Conservation (phyloP, 1,140 invertebrate genomes). For the Gryon sp. region DNA sequence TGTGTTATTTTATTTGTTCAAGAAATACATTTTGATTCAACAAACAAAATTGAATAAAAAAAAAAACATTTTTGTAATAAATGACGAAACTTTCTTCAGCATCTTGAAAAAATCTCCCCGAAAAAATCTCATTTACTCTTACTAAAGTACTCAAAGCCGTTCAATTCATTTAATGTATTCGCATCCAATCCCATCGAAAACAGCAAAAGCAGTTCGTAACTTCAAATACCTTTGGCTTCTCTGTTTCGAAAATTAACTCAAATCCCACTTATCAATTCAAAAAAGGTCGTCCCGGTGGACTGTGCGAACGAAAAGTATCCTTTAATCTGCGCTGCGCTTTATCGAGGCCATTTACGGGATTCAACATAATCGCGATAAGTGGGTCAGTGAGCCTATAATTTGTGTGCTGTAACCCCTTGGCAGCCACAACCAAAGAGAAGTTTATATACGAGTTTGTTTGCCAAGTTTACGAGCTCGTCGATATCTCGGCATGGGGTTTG, state of each 20-base stretch:
- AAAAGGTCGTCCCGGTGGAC: conserved; percentile 1
- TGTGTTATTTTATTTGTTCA: no score
- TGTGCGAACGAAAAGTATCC: conserved; percentile 7
- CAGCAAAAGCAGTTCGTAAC: no score
- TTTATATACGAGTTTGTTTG: conserved; percentile 57
- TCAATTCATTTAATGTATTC: no score
- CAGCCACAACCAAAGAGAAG: conserved; percentile 22
- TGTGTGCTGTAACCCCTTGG: conserved; percentile 48
- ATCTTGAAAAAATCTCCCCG: no score
- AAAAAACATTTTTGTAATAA: no score
- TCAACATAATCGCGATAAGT: conserved; percentile 46
- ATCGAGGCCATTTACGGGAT: conserved; percentile 37
- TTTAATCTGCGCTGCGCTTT: conserved; percentile 37
- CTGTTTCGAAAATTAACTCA: conserved; percentile 25
- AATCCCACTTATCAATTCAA: conserved; percentile 32
- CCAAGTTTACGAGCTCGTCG: conserved; percentile 46
- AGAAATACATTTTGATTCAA: no score
- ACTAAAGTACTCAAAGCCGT: no score
- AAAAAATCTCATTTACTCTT: no score
- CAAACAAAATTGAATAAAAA: no score
- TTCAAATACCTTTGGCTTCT: neutral
- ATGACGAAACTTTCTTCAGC: no score
- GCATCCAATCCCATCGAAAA: no score
- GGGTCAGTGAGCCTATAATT: conserved; percentile 55
- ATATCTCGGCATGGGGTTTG: conserved; percentile 49